Evolutionary conservation across 2,113 vertebrate genomes (phyloP).

Genomic region (Euleptes europaea): DNA sequence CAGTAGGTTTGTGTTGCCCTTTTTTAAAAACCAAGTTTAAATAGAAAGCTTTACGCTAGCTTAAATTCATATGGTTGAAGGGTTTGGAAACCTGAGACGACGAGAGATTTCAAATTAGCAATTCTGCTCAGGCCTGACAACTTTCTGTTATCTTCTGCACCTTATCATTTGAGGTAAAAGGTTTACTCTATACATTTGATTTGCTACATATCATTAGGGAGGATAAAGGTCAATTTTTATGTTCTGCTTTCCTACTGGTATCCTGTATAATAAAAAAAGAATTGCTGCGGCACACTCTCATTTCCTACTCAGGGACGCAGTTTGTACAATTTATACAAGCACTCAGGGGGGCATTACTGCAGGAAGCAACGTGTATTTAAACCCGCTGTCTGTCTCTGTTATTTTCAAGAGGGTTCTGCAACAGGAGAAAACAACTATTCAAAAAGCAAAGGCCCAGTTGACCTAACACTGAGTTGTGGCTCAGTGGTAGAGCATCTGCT

Average conservation of each 20-base stretch:
- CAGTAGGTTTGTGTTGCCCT: no score
- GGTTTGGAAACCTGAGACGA: not conserved
- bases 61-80: not conserved
- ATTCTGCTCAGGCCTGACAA: not conserved
- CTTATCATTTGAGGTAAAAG: constrained; percentile 18
- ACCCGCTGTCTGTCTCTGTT: not conserved
- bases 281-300: not conserved
- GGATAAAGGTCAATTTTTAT: constrained; percentile 9
- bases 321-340: constrained; percentile 15
- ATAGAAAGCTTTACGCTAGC: not conserved
- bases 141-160: constrained; percentile 15
- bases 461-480: no score
- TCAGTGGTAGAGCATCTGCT: no score
- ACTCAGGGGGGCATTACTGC: constrained; percentile 8
- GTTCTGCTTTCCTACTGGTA: not conserved
- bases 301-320: not conserved
- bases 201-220: constrained; percentile 23
- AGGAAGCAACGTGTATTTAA: not conserved
- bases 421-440: not conserved
- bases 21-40: not conserved
- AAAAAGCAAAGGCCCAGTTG: not conserved
- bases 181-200: constrained; percentile 15
- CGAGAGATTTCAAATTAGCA: not conserved
- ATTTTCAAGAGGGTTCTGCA: not conserved
- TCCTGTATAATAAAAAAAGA: constrained; percentile 15